Evolutionary conservation across 2,888 invertebrate genomes (phyloP), one percentile per base, ranked within the genome.

Genomic region (Dorcus parallelipipedus): DNA sequence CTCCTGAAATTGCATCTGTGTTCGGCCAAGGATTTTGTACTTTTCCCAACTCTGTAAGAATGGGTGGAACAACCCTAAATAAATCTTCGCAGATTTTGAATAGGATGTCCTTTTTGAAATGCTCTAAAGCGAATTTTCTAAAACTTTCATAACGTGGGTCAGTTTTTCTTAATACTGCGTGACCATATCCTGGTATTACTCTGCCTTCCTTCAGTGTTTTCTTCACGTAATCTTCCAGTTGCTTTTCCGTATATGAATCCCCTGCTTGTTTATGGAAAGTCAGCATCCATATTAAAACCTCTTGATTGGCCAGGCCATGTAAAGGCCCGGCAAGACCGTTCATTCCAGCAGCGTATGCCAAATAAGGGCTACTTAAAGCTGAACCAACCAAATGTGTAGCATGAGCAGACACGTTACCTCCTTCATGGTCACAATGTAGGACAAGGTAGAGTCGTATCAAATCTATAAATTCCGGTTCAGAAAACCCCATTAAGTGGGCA

Each of bases 21-120:
- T 95, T 94, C 65, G 94, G 94, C 93, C 93, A 95, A 61, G 94
- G 94, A 83, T 97, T 97, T 86, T 95, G 93, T 60, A 95, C 95
- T 81, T 97, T 97, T 74, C 96, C 97, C 68, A 93, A 90, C 79
- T 95, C 94, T 69, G 90, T 84, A 48, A 97, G 88, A 73, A 97
- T 88, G 66, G 93, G 92, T 1, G 97, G 97, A 49, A 95, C 95
- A 52, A 96, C 86, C 79, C 95, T 93, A 86, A 93, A 97, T 6
- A 96, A 82, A 72, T 90, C 89, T 9, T 17, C n/a, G 23, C 20
- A 10, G 8, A 40, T 9, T 81, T 93, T 82, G 83, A 93, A 92
- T 68, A 91, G 79, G 50, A 86, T 84, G 76, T 94, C 93, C 61
- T 93, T 82, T 50, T 93, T 93, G 71, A 95, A 78, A 77, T 93